Conservation (phyloP, 2,888 invertebrate genomes). For the Pelosia muscerda region DNA sequence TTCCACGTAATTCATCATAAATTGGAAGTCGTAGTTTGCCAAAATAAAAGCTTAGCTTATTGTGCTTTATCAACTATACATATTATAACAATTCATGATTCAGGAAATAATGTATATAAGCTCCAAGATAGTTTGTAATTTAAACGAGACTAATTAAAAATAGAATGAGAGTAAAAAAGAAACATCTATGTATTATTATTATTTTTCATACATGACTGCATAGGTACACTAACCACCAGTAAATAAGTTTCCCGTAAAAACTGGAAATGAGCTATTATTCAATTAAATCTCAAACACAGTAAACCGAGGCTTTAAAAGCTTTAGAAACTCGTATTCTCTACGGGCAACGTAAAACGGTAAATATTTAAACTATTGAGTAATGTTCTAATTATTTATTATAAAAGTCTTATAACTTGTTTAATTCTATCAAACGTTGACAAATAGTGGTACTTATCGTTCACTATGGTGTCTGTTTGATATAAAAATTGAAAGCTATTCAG, state of each 20-base stretch:
- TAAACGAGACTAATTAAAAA: too few relatives aligned
- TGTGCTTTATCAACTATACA: too few relatives aligned
- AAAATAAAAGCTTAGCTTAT: too few relatives aligned
- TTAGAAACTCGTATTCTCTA: background rate
- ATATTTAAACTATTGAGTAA: background rate
- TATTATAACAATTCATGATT: too few relatives aligned
- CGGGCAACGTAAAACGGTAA: background rate
- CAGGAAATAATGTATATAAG: too few relatives aligned
- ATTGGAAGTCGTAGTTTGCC: too few relatives aligned
- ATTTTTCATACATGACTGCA: background rate
- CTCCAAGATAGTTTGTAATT: background rate
- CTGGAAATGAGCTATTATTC: background rate
- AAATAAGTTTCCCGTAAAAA: background rate
- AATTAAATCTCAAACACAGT: background rate
- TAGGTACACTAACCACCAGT: background rate
- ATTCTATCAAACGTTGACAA: background rate
- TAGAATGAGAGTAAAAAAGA: too few relatives aligned
- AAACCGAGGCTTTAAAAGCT: background rate
- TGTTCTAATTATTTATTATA: background rate
- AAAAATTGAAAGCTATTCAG: too few relatives aligned
- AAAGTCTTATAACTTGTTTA: background rate
- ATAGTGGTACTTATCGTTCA: background rate
- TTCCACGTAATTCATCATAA: too few relatives aligned
- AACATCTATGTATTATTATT: background rate
- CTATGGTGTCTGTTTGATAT: background rate